Conservation (phyloP, 1,140 invertebrate genomes). For the Trachymyrmex cornetzi region DNA sequence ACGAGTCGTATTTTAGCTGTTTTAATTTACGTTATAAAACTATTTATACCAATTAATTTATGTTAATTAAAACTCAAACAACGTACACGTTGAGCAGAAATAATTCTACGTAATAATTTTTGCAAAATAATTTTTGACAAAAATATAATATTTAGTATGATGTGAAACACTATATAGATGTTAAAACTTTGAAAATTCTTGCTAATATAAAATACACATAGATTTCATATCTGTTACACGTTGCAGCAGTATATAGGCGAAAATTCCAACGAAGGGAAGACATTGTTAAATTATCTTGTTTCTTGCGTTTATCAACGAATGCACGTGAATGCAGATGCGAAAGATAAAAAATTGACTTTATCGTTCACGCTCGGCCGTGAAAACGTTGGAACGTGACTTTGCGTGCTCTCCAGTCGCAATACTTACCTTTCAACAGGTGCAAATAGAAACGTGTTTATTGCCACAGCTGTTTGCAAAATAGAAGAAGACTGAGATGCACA, state of each 20-base stretch:
- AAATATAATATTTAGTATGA: too few species aligned
- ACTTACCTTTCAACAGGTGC: constrained; percentile 44
- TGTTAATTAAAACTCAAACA: not conserved
- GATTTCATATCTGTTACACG: not conserved
- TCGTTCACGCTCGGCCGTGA: constrained; percentile 33
- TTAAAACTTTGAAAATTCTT: constrained; percentile 2
- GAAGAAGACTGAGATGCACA: constrained; percentile 3
- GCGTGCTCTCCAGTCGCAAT: constrained; percentile 25
- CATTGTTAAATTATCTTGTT: constrained; percentile 19
- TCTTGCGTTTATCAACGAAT: constrained; percentile 3
- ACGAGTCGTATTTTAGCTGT: not conserved
- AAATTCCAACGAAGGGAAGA: not conserved
- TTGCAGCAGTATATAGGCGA: not conserved
- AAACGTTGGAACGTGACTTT: constrained; percentile 48
- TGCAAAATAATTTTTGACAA: not conserved
- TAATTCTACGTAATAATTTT: not conserved
- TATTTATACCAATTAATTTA: too few species aligned
- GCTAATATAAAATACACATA: not conserved
- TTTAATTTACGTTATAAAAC: not conserved
- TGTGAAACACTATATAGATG: not conserved
- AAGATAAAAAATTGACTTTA: constrained; percentile 54
- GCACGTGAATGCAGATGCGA: constrained; percentile 46
- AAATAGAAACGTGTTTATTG: constrained; percentile 36
- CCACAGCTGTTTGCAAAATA: constrained; percentile 41
- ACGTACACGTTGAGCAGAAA: not conserved